These are phyloP conservation scores for Blastobasis adustella DNA, from an alignment of 2,888 invertebrate genomes.

Conservation along the genomic window DNA sequence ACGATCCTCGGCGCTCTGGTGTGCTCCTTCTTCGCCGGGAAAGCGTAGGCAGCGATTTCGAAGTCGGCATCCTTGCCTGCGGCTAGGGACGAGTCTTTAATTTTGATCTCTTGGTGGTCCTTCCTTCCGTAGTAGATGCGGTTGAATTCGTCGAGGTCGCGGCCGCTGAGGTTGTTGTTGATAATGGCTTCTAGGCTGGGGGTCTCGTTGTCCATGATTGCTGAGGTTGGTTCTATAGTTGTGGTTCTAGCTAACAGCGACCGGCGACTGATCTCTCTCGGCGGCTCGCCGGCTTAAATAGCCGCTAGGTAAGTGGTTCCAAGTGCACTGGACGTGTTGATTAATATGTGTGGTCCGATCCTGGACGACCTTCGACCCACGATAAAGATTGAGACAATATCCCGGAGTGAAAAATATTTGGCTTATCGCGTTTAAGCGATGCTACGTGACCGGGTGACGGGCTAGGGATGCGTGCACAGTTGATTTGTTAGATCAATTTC, in stretches of 20 bases:
- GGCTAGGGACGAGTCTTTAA: constrained; percentile 63
- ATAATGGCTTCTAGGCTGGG: constrained; percentile 58
- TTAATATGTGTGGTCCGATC: constrained; percentile 41
- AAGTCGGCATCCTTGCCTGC: constrained; percentile 76
- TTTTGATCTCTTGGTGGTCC: constrained; percentile 46
- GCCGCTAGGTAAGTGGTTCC: constrained; percentile 24
- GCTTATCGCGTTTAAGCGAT: constrained; percentile 27
- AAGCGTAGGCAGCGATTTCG: constrained; percentile 60
- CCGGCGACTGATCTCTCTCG: constrained; percentile 30
- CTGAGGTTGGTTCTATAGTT: constrained; percentile 10
- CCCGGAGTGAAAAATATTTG: constrained; percentile 48
- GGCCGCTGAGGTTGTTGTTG: constrained; percentile 55
- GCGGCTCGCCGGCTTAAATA: constrained; percentile 42
- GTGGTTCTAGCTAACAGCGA: constrained; percentile 11
- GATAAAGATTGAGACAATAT: constrained; percentile 42
- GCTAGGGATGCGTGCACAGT: constrained; percentile 9
- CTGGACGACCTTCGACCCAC: constrained; percentile 52
- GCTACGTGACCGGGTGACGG: constrained; percentile 21
- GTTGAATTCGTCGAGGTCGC: constrained; percentile 63
- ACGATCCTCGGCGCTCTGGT: constrained; percentile 83
- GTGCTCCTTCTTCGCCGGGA: constrained; percentile 62
- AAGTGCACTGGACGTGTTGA: constrained; percentile 33
- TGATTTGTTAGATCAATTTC: constrained; percentile 1
- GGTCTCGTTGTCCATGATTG: constrained; percentile 60
- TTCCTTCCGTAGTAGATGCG: constrained; percentile 61